phyloP scores from a whole-genome alignment of 2,888 invertebrate genomes.

The Idaea aversata region DNA sequence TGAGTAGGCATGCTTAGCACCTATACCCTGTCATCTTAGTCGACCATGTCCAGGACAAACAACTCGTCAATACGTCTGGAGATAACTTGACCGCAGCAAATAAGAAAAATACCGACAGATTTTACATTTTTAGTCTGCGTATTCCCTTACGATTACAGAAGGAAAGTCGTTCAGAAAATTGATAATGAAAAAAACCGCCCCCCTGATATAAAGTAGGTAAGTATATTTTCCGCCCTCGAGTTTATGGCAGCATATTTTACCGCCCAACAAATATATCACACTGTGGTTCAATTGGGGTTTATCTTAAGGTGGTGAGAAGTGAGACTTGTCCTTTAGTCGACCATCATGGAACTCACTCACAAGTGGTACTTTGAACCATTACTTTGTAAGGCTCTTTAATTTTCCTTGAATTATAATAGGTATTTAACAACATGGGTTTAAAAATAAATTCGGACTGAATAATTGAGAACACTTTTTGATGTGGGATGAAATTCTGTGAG shows the following conservation, averaged over 20 bases:
- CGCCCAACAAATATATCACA: background rate
- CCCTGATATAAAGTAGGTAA: background rate
- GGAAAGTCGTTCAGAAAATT: conserved; percentile 1
- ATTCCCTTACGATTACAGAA: background rate
- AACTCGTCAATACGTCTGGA: too few species aligned
- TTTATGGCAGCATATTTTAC: background rate
- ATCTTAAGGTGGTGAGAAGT: background rate
- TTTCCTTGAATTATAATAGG: background rate
- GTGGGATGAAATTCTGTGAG: too few species aligned
- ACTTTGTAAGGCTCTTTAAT: background rate
- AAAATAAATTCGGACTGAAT: too few species aligned
- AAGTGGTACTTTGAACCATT: background rate
- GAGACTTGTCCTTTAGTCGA: background rate
- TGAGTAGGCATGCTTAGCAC: too few species aligned
- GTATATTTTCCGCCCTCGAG: background rate
- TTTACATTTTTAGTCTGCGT: background rate
- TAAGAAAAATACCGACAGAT: background rate
- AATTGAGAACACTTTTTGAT: too few species aligned
- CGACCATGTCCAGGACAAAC: too few species aligned
- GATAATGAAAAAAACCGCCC: background rate
- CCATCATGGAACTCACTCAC: background rate
- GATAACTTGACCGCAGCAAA: too few species aligned
- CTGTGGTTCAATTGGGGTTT: background rate
- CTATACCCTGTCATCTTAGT: too few species aligned
- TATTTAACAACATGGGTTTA: too few species aligned